Percentiles rank a stretch among this genome's conserved stretches.
Conservation (phyloP, 2,797 vertebrate species). For the Lacerta bilineata region DNA sequence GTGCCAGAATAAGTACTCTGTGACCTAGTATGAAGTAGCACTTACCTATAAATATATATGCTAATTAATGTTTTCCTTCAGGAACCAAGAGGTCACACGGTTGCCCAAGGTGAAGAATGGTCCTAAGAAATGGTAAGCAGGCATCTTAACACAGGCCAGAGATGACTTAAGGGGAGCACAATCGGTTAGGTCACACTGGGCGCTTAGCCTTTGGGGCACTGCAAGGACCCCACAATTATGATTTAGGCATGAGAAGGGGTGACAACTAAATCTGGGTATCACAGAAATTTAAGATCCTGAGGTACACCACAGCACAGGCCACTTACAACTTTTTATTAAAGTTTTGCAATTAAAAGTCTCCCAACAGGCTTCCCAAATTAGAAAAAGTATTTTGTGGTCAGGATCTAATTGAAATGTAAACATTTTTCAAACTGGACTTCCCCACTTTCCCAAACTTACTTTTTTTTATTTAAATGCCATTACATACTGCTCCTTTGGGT, state of each 20-base stretch:
- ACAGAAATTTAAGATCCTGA: too few species aligned
- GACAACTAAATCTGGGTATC: too few species aligned
- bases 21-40: neutral
- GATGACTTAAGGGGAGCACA: too few species aligned
- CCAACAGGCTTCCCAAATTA: neutral
- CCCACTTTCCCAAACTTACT: too few species aligned
- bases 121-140: conserved; percentile 82
- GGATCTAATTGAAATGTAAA: neutral
- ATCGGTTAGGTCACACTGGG: too few species aligned
- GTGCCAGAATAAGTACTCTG: neutral
- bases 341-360: neutral
- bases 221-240: too few species aligned
- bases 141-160: neutral
- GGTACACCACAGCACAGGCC: too few species aligned
- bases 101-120: conserved; percentile 81
- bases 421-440: neutral
- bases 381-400: neutral
- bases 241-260: too few species aligned
- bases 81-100: conserved; percentile 73
- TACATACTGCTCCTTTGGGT: too few species aligned
- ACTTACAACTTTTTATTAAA: neutral
- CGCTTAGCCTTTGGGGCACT: too few species aligned
- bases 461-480: too few species aligned
- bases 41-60: neutral
- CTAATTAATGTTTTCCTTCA: conserved; percentile 56